These are phyloP conservation scores for Grapholita molesta DNA, from an alignment of 1,140 invertebrate species.

Conservation along the genomic window DNA sequence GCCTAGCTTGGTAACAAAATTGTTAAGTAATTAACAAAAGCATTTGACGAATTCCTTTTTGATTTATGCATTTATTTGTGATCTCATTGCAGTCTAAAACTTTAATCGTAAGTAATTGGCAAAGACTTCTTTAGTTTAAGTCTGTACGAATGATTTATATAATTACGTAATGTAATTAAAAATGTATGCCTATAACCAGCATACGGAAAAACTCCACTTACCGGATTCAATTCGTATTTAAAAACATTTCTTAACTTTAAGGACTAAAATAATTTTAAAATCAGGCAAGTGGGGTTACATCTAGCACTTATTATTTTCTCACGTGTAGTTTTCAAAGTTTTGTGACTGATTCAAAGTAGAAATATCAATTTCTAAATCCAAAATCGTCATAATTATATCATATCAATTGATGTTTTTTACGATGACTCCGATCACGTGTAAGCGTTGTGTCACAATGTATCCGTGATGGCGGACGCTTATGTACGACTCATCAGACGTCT, in stretches of 20 bases:
- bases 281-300: slow-evolving; percentile 8
- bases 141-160: slow-evolving; percentile 10
- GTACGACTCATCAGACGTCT: no score
- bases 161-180: slow-evolving; percentile 19
- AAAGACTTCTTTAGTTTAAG: slow-evolving; percentile 12
- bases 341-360: slow-evolving; percentile 13
- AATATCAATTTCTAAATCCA: slow-evolving; percentile 6
- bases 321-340: slow-evolving; percentile 7
- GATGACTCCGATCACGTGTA: not conserved
- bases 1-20: slow-evolving; percentile 50
- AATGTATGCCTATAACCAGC: slow-evolving; percentile 1
- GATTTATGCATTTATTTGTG: slow-evolving; percentile 71
- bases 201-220: not conserved
- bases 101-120: slow-evolving; percentile 18
- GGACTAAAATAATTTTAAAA: not conserved
- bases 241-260: slow-evolving; percentile 1
- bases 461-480: slow-evolving; percentile 25
- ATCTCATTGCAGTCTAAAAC: slow-evolving; percentile 49
- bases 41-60: slow-evolving; percentile 42
- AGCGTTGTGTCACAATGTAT: not conserved
- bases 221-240: not conserved
- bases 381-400: not conserved
- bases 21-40: slow-evolving; percentile 36
- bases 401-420: slow-evolving; percentile 20
- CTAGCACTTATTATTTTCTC: slow-evolving; percentile 16